Base-by-base conservation (phyloP, 53 echinoderm and acorn worm genomes). In the Temnopleurus reevesii region DNA sequence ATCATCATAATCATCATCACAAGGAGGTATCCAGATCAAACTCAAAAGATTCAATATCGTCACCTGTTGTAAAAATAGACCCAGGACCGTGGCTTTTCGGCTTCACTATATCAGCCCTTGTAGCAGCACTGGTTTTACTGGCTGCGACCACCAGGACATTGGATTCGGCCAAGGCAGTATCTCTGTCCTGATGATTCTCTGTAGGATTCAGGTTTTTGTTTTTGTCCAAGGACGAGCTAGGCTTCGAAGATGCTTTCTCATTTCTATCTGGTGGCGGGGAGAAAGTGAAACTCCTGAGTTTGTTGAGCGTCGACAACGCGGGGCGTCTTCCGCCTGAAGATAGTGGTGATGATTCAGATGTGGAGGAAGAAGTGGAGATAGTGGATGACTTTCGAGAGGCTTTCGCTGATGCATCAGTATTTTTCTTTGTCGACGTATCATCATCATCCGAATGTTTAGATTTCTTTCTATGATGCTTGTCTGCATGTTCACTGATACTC, bases 11-110 rank as follows among this genome's bases (percentile, higher is more conserved):
- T n/a, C n/a, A n/a, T n/a, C n/a, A n/a, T n/a, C 46, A 77, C 46
- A 77, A 45, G 12, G 71, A 65, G 29, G 65, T 47, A 87, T 87
- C 88, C 13, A 87, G 28, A 66, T 87, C 88, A 87, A 87, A 87
- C n/a, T 87, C 88, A 28, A 87, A 34, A 19, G 65, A 51, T 28
- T 87, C 88, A 10, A 87, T 66, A 49, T 87, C 88, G 34, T 87
- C 88, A 23, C 88, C 88, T n/a, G 88, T 87, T 3, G 88, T 51
- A 18, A 87, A 87, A 17, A 87, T 49, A 4, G 88, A 66, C 19
- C 47, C 46, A 34, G 46, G 29, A 33, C 6, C 65, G 51, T 65
- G 47, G 12, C 23, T 54, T 15, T 35, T 56, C 18, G 18, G 18
- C 33, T 53, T 53, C 8, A 21, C 9, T 12, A 19, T 4, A 33